These are phyloP conservation scores for Rhizoglyphus robini DNA, from an alignment of 1,140 invertebrate genomes.

Conservation along the genomic window DNA sequence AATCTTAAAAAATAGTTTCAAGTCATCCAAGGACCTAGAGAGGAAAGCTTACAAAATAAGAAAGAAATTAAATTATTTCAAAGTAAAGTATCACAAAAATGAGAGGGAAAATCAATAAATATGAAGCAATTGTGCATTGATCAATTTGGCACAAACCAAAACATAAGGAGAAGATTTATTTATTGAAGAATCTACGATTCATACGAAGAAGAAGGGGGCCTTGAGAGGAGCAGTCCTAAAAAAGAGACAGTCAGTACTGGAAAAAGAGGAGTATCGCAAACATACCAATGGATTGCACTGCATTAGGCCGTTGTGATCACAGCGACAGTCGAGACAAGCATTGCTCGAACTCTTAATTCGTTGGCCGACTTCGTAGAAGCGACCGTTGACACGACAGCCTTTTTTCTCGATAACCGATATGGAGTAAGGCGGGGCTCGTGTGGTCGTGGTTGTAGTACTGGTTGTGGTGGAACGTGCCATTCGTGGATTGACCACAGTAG, in stretches of 20 bases:
- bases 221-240: slow-evolving; percentile 57
- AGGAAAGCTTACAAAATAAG: too few species aligned
- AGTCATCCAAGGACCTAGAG: too few species aligned
- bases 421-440: slow-evolving; percentile 5
- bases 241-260: neutral
- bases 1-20: too few species aligned
- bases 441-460: slow-evolving; percentile 13
- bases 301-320: slow-evolving; percentile 54
- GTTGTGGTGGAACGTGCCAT: slow-evolving; percentile 42
- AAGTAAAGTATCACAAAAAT: too few species aligned
- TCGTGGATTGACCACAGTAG: slow-evolving; percentile 3
- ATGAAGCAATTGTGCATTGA: too few species aligned
- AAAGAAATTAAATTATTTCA: too few species aligned
- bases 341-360: slow-evolving; percentile 64
- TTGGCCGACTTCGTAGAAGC: slow-evolving; percentile 66
- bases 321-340: slow-evolving; percentile 81
- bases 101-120: too few species aligned
- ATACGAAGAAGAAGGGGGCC: slow-evolving; percentile 49
- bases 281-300: slow-evolving; percentile 62
- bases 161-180: too few species aligned
- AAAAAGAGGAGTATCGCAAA: neutral
- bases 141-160: too few species aligned
- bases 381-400: slow-evolving; percentile 67
- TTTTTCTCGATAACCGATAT: slow-evolving; percentile 12
- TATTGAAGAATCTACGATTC: slow-evolving; percentile 21